Evolutionary conservation across 2,888 invertebrate genomes (phyloP).

Genomic region (Andrena marginata): DNA sequence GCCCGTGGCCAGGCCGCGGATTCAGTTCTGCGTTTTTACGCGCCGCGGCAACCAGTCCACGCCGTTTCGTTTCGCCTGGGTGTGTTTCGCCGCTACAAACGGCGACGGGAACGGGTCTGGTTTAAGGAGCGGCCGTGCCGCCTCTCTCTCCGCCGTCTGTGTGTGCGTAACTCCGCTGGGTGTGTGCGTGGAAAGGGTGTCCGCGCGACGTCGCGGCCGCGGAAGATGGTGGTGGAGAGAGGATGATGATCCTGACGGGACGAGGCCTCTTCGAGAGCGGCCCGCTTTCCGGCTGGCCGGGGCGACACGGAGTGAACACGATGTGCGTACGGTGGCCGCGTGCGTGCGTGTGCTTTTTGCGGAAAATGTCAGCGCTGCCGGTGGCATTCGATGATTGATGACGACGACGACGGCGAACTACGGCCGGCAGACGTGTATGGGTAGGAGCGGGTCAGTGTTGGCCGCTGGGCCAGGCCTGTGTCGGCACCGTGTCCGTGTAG

Average conservation of each 20-base stretch:
- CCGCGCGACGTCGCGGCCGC: slow-evolving; percentile 4
- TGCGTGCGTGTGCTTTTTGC: slow-evolving; percentile 80
- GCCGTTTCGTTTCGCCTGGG: slow-evolving; percentile 50
- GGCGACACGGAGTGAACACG: slow-evolving; percentile 60
- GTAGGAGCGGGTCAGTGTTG: slow-evolving; percentile 44
- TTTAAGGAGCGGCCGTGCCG: neutral
- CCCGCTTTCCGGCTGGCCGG: slow-evolving; percentile 10
- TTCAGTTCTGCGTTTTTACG: slow-evolving; percentile 84
- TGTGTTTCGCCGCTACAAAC: slow-evolving; percentile 11
- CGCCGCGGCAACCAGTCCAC: slow-evolving; percentile 77
- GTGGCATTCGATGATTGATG: slow-evolving; percentile 84
- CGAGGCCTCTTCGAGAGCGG: slow-evolving; percentile 12
- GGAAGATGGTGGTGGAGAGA: slow-evolving; percentile 14
- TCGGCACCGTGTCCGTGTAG: slow-evolving; percentile 57
- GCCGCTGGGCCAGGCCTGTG: slow-evolving; percentile 30
- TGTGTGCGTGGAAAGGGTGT: slow-evolving; percentile 1
- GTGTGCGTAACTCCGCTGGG: slow-evolving; percentile 12
- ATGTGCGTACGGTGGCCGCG: slow-evolving; percentile 72
- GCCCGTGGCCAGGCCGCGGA: slow-evolving; percentile 78
- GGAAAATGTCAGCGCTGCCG: slow-evolving; percentile 81
- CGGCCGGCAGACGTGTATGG: slow-evolving; percentile 45
- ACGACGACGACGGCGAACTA: slow-evolving; percentile 81
- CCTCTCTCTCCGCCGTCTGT: neutral
- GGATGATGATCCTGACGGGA: slow-evolving; percentile 15
- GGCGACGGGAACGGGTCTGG: neutral